Conservation (phyloP, 2,113 vertebrate species). For the Erpornis zantholeuca region DNA sequence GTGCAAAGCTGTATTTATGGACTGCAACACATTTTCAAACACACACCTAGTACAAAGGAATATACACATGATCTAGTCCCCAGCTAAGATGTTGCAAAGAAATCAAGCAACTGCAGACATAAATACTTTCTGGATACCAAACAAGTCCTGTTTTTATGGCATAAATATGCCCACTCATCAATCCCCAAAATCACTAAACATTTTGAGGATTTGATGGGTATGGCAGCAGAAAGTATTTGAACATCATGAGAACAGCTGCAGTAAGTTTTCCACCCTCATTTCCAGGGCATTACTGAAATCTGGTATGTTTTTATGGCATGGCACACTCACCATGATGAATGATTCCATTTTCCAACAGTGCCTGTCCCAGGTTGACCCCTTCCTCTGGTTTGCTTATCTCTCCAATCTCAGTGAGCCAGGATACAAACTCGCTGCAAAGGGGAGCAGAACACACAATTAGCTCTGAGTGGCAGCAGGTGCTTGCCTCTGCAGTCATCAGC, state of each 20-base stretch:
- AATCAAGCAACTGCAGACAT: neutral
- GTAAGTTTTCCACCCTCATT: neutral
- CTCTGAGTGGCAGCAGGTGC: neutral
- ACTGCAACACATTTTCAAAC: neutral
- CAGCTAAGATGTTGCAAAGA: neutral
- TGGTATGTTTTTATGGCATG: neutral
- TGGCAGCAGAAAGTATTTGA: neutral
- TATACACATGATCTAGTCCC: neutral
- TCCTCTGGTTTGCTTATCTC: slow-evolving; percentile 98
- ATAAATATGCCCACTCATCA: neutral
- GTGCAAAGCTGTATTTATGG: neutral
- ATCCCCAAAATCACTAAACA: neutral
- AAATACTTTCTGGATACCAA: neutral
- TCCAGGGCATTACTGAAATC: neutral
- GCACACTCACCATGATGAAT: slow-evolving; percentile 93
- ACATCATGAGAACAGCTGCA: neutral
- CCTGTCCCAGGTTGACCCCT: slow-evolving; percentile 96
- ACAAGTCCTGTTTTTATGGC: neutral
- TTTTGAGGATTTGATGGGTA: neutral
- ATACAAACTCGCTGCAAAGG: slow-evolving; percentile 90
- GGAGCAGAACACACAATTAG: slow-evolving; percentile 1
- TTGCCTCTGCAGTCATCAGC: neutral
- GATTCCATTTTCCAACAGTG: slow-evolving; percentile 94
- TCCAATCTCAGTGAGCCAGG: slow-evolving; percentile 94
- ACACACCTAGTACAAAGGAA: neutral